These are phyloP conservation scores for Mimumesa dahlbomi DNA, from an alignment of 2,888 invertebrate species.

Conservation along the genomic window DNA sequence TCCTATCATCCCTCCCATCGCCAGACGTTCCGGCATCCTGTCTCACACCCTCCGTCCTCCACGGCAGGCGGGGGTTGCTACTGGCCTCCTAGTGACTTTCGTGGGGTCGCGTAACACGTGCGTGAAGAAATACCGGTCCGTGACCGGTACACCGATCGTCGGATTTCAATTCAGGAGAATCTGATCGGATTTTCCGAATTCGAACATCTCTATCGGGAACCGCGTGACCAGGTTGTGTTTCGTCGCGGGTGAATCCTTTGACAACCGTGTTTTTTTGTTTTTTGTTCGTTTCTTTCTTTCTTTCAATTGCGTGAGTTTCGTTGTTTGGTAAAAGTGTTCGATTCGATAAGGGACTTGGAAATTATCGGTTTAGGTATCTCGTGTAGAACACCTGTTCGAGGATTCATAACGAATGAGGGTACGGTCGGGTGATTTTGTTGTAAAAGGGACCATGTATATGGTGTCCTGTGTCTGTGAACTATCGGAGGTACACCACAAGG, in stretches of 20 bases:
- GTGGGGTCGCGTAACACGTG: slow-evolving; percentile 74
- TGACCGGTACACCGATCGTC: slow-evolving; percentile 19
- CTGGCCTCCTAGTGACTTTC: slow-evolving; percentile 71
- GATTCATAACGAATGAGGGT: too few species aligned
- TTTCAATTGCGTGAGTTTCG: too few species aligned
- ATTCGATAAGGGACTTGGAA: too few species aligned
- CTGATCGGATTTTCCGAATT: neutral
- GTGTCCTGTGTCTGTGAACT: too few species aligned
- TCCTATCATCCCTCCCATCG: slow-evolving; percentile 39
- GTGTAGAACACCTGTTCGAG: too few species aligned
- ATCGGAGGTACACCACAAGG: too few species aligned
- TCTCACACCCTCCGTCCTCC: slow-evolving; percentile 48
- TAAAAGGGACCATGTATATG: too few species aligned
- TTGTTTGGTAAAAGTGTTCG: too few species aligned
- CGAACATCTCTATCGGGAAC: neutral
- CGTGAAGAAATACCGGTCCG: slow-evolving; percentile 59
- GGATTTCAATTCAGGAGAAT: slow-evolving; percentile 8
- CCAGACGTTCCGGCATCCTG: slow-evolving; percentile 50
- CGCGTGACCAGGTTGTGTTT: neutral
- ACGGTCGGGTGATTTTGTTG: too few species aligned
- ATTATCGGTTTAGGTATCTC: too few species aligned
- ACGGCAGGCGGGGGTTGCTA: slow-evolving; percentile 58
- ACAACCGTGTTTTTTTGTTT: too few species aligned
- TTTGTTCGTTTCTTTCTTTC: too few species aligned
- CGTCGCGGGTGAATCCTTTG: slow-evolving; percentile 26